These are phyloP conservation scores for Conger conger DNA, from an alignment of 2,113 vertebrate genomes.

Conservation along the genomic window DNA sequence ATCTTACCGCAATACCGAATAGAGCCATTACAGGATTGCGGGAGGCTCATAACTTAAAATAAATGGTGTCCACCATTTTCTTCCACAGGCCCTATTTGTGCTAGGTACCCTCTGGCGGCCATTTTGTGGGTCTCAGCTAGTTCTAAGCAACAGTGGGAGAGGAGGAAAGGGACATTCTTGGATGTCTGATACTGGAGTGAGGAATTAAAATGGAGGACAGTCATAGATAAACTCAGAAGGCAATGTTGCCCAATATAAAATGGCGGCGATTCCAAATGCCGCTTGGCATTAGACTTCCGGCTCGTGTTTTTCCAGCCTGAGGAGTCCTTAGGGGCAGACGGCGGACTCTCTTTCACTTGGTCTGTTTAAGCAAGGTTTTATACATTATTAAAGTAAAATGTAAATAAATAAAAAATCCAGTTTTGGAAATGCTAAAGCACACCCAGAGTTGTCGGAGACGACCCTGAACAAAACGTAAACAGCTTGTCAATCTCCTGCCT, in stretches of 20 bases:
- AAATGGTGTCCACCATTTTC: background rate
- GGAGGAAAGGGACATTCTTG: background rate
- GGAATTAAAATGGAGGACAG: background rate
- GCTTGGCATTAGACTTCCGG: too few relatives aligned
- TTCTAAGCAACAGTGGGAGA: background rate
- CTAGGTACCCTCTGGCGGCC: background rate
- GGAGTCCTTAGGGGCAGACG: background rate
- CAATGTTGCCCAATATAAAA: background rate
- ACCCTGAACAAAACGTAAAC: background rate
- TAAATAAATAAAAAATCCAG: too few relatives aligned
- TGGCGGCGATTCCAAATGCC: too few relatives aligned
- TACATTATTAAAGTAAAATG: background rate
- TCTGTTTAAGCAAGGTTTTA: background rate
- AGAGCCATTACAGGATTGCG: background rate
- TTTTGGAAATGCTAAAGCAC: background rate
- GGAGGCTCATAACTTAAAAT: background rate
- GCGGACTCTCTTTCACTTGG: background rate
- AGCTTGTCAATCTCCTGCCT: background rate
- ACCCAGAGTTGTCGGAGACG: background rate
- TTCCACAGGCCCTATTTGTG: background rate
- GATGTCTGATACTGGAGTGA: background rate
- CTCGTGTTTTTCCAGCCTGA: background rate
- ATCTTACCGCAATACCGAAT: background rate
- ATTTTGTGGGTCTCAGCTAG: background rate
- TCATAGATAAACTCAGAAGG: background rate